Evolutionary conservation across 2,797 vertebrate species (phyloP), one percentile per base, ranked within the genome.

Genomic region (Poecilia wingei): DNA sequence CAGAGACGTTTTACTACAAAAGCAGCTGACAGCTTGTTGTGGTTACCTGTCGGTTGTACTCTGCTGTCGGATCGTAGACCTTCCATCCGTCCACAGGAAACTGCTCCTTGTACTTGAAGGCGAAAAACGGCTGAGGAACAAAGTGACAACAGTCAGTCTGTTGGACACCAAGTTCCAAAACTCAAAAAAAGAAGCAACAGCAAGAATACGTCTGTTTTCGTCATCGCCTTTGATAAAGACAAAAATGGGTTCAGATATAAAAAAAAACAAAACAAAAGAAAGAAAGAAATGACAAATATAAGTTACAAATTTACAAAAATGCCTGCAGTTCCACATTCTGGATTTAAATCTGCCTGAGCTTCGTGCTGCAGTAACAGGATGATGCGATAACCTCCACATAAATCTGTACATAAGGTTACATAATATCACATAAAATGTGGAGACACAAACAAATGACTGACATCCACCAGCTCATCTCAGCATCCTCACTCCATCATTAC

Each of bases 11-110:
- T 31, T 14, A 14, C 4, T 31, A 12, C n/a, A 13, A 28, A 2
- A 14, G 55, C 33, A 22, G 61, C 6, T 20, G 1, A 8, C 7
- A 39, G 16, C 18, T 39, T 10, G 10, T 13, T 12, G 45, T 0
- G 6, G 12, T 92, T 93, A 99, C 98, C 97, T 97, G 97, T 85
- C 98, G 97, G 85, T 96, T 97, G 91, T 98, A 99, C 91, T 99
- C 98, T 18, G 95, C 88, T 36, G 95, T 78, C 2, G 98, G 95
- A 78, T 99, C 98, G 57, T 98, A 99, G 20, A 98, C 96, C 93
- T 98, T 99, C 98, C 98, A 99, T 79, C 98, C 98, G 39, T 98
- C 97, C 81, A 94, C 88, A 81, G 97, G 94, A 94, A 97, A 99
- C 84, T 96, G 95, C 90, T 99, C 97, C 89, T 97, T 97, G 92